Evolutionary conservation across 2,113 vertebrate species (phyloP), one percentile per base, ranked within the genome.

Genomic region (Fukomys damarensis): DNA sequence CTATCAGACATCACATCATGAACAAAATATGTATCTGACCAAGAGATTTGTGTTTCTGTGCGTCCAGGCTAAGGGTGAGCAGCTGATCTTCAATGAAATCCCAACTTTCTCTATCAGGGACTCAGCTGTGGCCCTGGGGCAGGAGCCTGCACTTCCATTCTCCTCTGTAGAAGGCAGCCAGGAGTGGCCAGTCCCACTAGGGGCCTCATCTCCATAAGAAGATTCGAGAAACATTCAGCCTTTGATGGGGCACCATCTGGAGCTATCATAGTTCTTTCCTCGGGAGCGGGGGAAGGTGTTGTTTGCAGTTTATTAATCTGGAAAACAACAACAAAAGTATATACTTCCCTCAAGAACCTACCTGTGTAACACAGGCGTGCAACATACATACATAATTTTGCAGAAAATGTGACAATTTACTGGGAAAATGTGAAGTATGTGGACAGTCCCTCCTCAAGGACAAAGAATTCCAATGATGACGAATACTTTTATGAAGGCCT

Each of bases 271-370:
- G 52, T 96, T 86, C 74, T 82, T 49, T 49, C 86, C 81, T 26
- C 22, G 86, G 95, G n/a, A n/a, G 46, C 76, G 74, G 95, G 54
- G 9, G 30, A 91, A 94, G 83, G 96, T 96, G 86, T 96, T 97
- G 74, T 95, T 95, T 97, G 93, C 81, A 88, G 54, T 61, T 97
- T 97, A 97, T 98, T 96, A 94, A 94, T 93, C 81, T 58, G 81
- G 59, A 95, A 95, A 96, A 89, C 65, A 81, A 77, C 63, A 91
- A 89, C 28, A 91, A 94, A 86, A 86, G n/a, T 56, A 82, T 41
- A 59, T 38, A 89, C 72, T 95, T 84, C 89, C 32, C 83, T 97
- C 79, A 26, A 82, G 96, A 96, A 97, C 94, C 82, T 96, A 96
- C 96, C 94, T 94, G 91, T 86, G 86, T 92, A 91, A 94, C 2